Percentiles rank a stretch among this genome's conserved stretches.
Conservation (phyloP, 2,113 vertebrate genomes). For the Propithecus coquereli region DNA sequence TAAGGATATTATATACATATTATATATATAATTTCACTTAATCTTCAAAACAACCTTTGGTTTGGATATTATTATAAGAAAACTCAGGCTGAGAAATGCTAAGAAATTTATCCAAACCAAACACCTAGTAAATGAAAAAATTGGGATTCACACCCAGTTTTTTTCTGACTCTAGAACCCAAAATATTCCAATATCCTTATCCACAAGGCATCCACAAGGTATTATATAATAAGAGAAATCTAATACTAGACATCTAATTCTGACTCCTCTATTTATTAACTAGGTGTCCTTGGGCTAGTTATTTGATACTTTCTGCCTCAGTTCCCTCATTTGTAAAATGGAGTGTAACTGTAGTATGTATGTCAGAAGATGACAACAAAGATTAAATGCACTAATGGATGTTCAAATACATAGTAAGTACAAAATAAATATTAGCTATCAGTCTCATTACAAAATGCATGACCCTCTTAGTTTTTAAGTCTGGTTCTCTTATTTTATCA, state of each 20-base stretch:
- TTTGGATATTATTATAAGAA: background rate
- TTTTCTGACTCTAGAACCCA: background rate
- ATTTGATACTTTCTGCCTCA: background rate
- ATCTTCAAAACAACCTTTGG: background rate
- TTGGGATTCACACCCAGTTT: background rate
- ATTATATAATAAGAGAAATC: background rate
- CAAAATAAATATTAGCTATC: background rate
- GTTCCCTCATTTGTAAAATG: background rate
- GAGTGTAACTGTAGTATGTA: background rate
- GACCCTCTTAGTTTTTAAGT: background rate
- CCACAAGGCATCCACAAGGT: background rate
- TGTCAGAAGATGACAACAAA: conserved; percentile 1
- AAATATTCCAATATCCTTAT: background rate
- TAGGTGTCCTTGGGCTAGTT: background rate
- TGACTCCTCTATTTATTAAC: background rate
- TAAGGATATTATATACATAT: background rate
- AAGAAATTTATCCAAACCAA: conserved; percentile 3
- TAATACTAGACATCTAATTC: background rate
- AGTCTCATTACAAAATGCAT: background rate
- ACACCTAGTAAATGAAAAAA: background rate
- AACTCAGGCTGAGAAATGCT: background rate
- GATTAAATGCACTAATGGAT: background rate
- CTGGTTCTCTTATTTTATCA: background rate
- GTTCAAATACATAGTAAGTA: background rate
- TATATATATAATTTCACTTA: background rate